Evolutionary conservation across 2,113 vertebrate genomes (phyloP).

Genomic region (Carollia perspicillata): DNA sequence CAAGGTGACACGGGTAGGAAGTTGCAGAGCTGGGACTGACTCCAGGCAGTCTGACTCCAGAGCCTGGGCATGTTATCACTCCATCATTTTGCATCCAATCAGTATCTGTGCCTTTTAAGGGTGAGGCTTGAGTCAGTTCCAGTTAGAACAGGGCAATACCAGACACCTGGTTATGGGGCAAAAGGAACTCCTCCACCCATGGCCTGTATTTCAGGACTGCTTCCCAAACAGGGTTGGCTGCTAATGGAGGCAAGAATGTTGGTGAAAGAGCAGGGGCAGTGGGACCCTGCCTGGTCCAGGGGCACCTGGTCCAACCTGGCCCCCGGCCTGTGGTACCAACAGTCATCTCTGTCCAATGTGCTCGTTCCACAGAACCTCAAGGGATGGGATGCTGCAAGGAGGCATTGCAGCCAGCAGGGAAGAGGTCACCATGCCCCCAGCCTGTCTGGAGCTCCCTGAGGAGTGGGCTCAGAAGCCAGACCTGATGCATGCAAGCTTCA

Average conservation of each 20-base stretch:
- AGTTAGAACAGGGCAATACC: not conserved
- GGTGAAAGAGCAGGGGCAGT: not conserved
- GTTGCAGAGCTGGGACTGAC: not conserved
- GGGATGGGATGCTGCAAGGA: accelerated
- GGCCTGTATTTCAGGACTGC: not conserved
- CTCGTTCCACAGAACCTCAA: not conserved
- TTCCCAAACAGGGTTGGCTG: not conserved
- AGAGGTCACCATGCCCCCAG: not conserved
- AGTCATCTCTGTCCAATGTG: not conserved
- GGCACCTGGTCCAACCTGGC: not conserved
- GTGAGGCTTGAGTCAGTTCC: not conserved
- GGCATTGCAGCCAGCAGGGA: not conserved
- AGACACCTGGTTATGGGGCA: not conserved
- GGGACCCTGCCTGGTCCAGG: not conserved
- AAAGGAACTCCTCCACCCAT: not conserved
- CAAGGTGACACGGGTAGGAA: not conserved
- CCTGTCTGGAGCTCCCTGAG: not conserved
- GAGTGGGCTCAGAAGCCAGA: not conserved
- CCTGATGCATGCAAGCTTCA: not conserved
- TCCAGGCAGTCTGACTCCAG: not conserved
- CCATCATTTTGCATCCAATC: not conserved
- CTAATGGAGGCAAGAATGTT: not conserved
- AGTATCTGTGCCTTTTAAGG: not conserved
- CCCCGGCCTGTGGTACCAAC: not conserved
- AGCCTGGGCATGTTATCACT: not conserved